Conservation (phyloP, 1,140 invertebrate genomes). For the Musca vetustissima region DNA sequence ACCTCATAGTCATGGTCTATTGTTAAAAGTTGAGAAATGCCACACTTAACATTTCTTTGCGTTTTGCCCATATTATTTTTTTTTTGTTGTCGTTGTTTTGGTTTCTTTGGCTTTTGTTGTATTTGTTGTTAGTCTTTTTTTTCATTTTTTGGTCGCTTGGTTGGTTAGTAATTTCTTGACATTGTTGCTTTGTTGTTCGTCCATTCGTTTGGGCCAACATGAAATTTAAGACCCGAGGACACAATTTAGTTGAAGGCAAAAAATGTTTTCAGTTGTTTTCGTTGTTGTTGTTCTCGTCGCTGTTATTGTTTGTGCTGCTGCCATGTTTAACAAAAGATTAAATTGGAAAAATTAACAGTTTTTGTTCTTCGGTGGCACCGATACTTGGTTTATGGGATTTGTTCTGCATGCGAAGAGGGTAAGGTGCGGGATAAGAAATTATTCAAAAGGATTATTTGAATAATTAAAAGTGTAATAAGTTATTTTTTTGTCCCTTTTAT, state of each 20-base stretch:
- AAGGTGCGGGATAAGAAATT: too few relatives aligned
- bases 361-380: too few relatives aligned
- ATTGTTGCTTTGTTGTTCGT: constrained; percentile 4
- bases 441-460: too few relatives aligned
- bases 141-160: not conserved
- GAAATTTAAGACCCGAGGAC: constrained; percentile 22
- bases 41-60: constrained; percentile 8
- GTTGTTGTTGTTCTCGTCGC: too few relatives aligned
- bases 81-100: not conserved
- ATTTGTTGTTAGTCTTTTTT: not conserved
- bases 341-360: too few relatives aligned
- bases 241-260: constrained; percentile 12
- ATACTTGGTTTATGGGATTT: too few relatives aligned
- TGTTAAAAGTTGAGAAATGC: constrained; percentile 2
- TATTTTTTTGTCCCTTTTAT: too few relatives aligned
- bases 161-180: not conserved
- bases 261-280: not conserved
- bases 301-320: too few relatives aligned
- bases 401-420: too few relatives aligned
- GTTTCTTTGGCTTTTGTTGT: not conserved
- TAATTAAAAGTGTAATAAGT: too few relatives aligned
- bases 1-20: constrained; percentile 18
- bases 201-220: constrained; percentile 3
- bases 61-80: not conserved
- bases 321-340: too few relatives aligned